These are phyloP conservation scores for Caenorhabditis angaria DNA, from an alignment of 2,888 invertebrate genomes.

Conservation along the genomic window DNA sequence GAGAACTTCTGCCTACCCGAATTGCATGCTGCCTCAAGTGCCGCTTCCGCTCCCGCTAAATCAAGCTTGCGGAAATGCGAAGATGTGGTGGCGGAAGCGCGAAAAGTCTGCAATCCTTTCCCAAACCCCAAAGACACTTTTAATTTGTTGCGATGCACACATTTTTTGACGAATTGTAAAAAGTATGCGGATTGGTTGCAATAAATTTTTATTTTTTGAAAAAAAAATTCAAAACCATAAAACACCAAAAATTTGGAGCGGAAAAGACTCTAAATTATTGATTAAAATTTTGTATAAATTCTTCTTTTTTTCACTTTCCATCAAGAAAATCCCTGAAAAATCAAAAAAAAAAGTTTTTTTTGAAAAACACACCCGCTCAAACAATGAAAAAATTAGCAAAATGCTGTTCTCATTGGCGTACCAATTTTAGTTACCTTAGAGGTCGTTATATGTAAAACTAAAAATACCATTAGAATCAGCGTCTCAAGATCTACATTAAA, in stretches of 20 bases:
- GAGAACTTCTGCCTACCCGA: slow-evolving; percentile 57
- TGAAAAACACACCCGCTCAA: too few relatives aligned
- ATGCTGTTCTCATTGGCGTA: too few relatives aligned
- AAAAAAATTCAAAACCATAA: slow-evolving; percentile 13
- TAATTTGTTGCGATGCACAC: slow-evolving; percentile 57
- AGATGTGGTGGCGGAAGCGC: slow-evolving; percentile 55
- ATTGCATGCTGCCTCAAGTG: too few relatives aligned
- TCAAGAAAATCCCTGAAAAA: background rate
- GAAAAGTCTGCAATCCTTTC: slow-evolving; percentile 61
- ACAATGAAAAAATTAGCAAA: too few relatives aligned
- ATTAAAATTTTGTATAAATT: slow-evolving; percentile 52
- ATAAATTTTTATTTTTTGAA: slow-evolving; percentile 1
- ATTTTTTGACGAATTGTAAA: slow-evolving; percentile 57
- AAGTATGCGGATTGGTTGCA: slow-evolving; percentile 60
- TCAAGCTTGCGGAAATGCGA: slow-evolving; percentile 51
- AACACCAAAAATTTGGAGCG: slow-evolving; percentile 59
- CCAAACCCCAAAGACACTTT: slow-evolving; percentile 56
- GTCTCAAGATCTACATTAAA: too few relatives aligned
- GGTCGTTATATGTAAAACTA: too few relatives aligned
- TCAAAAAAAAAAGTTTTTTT: too few relatives aligned
- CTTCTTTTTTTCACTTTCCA: slow-evolving; percentile 36
- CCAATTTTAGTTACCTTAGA: too few relatives aligned
- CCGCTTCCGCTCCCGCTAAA: slow-evolving; percentile 38
- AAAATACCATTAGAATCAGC: too few relatives aligned
- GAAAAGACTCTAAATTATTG: slow-evolving; percentile 54